Evolutionary conservation across 2,888 invertebrate genomes (phyloP), one percentile per base, ranked within the genome.

Genomic region (Stenodema calcarata): DNA sequence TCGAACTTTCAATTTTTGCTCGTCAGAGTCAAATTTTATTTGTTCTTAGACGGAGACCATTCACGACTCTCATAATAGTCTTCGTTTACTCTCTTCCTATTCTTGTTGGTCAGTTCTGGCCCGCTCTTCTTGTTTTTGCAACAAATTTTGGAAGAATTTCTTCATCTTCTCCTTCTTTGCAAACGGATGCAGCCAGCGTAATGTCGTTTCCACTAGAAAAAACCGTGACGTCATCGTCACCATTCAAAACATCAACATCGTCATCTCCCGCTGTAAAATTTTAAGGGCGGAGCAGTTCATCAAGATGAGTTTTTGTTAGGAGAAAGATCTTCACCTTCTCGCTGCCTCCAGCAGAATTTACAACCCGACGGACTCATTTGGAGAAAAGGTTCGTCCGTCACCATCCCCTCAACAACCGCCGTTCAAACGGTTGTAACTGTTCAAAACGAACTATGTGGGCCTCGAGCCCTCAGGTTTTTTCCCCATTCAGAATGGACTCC

Each of bases 361-460:
- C 78, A 44, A 44, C 78, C 78, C 9, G 35, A 18, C 16, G 16
- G 78, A 78, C 78, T 44, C 78, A 78, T 78, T 78, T 27, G 78
- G 44, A 78, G 78, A 44, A 78, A 78, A 78, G n/a, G 41, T 35
- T 41, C 35, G 73, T 73, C 35, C 73, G 73, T 73, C 73, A 73
- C n/a, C 35, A 23, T 62, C 14, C 28, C 70, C 70, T 6, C 27
- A 50, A 50, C 50, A 16, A 18, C n/a, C 73, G 30, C 35, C 73
- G 9, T 18, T 73, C 35, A 73, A 73, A 73, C 35, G 73, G 73
- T 73, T 70, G 27, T 28, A 73, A 73, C 7, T 4, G 16, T 35
- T 41, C 41, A 7, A 35, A 73, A 73, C 73, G 1, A 73, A 41
- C 73, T 41, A 73, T 41, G 73, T 73, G 73, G 73, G 73, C 18